Conservation (phyloP, 2,888 invertebrate species). For the Ennomos erosarius region DNA sequence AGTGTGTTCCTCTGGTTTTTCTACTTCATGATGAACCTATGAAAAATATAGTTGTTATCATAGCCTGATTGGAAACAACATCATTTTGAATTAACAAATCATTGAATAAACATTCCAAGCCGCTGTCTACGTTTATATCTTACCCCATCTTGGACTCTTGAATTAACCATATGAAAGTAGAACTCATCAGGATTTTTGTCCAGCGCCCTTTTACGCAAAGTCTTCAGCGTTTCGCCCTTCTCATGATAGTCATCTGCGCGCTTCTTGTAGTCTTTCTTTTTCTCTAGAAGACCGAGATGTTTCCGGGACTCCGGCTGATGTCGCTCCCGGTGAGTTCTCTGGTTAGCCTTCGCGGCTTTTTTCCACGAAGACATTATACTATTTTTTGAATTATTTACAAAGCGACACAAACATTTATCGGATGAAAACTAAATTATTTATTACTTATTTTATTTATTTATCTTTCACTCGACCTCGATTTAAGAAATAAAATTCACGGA, state of each 20-base stretch:
- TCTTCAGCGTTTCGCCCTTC: constrained; percentile 92
- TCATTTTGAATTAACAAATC: no score
- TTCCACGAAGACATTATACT: constrained; percentile 94
- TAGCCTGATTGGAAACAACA: not conserved
- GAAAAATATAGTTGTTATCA: not conserved
- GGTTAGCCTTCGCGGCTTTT: constrained; percentile 93
- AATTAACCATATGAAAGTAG: constrained; percentile 98
- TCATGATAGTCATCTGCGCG: constrained; percentile 92
- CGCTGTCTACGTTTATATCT: constrained; percentile 38
- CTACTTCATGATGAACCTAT: constrained; percentile 88
- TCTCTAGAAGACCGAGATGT: constrained; percentile 93
- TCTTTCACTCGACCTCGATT: no score
- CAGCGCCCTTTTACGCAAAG: constrained; percentile 92
- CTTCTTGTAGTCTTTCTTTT: constrained; percentile 94
- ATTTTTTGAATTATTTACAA: not conserved
- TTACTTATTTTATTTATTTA: no score
- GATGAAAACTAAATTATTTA: no score
- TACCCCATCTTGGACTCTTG: constrained; percentile 87
- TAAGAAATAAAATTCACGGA: no score
- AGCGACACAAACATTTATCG: no score
- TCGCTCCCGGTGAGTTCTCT: constrained; percentile 93
- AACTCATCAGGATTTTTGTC: constrained; percentile 99
- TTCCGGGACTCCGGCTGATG: constrained; percentile 92
- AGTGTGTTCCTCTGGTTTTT: constrained; percentile 90
- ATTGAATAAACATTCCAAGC: not conserved